A percentile compares a stretch with the other conserved stretches of the same genome.
These are phyloP conservation scores for Nymphicus hollandicus DNA, from an alignment of 2,113 vertebrate species.

Conservation along the genomic window DNA sequence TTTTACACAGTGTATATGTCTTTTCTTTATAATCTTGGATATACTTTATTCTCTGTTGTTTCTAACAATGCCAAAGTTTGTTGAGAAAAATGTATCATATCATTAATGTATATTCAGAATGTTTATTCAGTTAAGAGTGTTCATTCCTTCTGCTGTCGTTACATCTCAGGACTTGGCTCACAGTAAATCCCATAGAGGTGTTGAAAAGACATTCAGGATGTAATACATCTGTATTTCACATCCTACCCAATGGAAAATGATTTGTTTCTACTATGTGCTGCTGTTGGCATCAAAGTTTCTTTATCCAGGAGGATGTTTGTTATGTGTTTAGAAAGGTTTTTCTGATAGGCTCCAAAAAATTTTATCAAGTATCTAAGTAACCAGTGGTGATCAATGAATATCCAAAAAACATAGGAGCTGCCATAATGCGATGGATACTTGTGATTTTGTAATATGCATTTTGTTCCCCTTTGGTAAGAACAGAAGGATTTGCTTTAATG, in stretches of 20 bases:
- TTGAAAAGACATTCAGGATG: background rate
- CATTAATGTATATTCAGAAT: background rate
- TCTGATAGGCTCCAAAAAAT: background rate
- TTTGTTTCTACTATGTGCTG: background rate
- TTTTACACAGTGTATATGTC: background rate
- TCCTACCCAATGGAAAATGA: background rate
- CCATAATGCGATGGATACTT: background rate
- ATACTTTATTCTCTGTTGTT: background rate
- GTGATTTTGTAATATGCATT: background rate
- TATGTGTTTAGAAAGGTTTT: background rate
- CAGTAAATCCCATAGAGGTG: fast-evolving
- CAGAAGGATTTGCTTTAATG: background rate
- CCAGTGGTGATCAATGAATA: background rate
- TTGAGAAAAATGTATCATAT: background rate
- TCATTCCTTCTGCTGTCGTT: background rate
- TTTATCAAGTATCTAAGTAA: background rate
- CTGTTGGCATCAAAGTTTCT: background rate
- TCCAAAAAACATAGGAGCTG: background rate
- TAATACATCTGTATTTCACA: background rate
- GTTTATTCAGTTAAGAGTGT: background rate
- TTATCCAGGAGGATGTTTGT: background rate
- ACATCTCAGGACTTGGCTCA: background rate
- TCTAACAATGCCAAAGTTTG: background rate
- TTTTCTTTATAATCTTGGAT: background rate
- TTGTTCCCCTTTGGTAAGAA: background rate